A percentile compares a stretch with the other conserved stretches of the same genome.
These are phyloP conservation scores for Philereme vetulata DNA, from an alignment of 2,888 invertebrate genomes.

Conservation along the genomic window DNA sequence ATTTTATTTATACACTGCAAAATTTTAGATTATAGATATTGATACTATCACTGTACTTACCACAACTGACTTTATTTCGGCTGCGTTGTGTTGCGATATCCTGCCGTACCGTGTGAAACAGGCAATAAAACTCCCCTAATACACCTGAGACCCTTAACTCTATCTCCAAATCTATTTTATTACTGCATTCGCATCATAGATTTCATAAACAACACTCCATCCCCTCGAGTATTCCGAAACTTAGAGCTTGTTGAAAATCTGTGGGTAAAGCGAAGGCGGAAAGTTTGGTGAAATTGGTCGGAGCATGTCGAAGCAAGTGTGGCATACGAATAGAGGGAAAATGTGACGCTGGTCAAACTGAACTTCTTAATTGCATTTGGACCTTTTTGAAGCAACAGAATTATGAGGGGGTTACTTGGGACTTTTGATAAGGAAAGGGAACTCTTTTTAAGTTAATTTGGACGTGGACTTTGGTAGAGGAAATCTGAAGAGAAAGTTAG, in stretches of 20 bases:
- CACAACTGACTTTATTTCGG: no score
- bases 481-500: constrained; percentile 13
- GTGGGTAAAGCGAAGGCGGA: background rate
- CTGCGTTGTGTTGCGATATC: no score
- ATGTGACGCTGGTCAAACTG: constrained; percentile 10
- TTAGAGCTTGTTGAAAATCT: constrained; percentile 28
- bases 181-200: constrained; percentile 18
- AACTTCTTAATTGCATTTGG: constrained; percentile 24
- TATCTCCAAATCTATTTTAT: background rate
- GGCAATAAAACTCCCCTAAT: no score
- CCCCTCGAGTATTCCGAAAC: constrained; percentile 27
- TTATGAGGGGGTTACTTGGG: constrained; percentile 28
- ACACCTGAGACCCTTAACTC: background rate
- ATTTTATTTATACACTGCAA: no score
- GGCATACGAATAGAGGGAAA: constrained; percentile 36
- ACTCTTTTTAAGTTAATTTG: constrained; percentile 26
- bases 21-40: no score
- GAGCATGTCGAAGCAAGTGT: constrained; percentile 33
- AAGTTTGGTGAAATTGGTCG: constrained; percentile 30
- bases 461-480: constrained; percentile 12
- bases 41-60: no score
- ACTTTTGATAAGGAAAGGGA: constrained; percentile 26
- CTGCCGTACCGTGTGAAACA: no score
- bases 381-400: constrained; percentile 28
- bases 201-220: constrained; percentile 20